Evolutionary conservation across 2,113 vertebrate species (phyloP).

Genomic region (Falcunculus frontatus): DNA sequence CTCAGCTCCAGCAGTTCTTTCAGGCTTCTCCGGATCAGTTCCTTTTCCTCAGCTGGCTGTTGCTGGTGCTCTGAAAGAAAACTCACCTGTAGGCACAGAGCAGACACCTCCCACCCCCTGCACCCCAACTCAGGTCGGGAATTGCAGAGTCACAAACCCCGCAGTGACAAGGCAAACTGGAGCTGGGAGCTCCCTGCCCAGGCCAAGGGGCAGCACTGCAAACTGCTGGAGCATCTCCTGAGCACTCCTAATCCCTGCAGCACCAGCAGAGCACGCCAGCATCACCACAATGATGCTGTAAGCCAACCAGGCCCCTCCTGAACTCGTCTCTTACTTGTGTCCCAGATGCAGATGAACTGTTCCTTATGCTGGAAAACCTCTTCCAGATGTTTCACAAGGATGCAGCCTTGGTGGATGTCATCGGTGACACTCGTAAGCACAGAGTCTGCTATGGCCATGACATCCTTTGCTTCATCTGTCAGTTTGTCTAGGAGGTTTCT

Average conservation of each 20-base stretch:
- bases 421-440: constrained; percentile 37
- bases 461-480: constrained; percentile 63
- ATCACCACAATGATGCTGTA: not conserved
- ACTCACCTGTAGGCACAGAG: not conserved
- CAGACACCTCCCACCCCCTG: not conserved
- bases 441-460: constrained; percentile 70
- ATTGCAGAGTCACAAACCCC: not conserved
- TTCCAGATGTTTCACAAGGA: constrained; percentile 73
- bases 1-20: constrained; percentile 67
- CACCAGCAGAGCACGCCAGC: not conserved
- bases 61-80: constrained; percentile 44
- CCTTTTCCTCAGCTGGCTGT: not conserved
- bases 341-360: constrained; percentile 73
- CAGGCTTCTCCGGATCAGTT: not conserved
- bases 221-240: not conserved
- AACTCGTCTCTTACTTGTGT: constrained; percentile 71
- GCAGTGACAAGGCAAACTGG: not conserved
- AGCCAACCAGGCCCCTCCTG: not conserved
- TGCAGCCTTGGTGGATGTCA: constrained; percentile 52
- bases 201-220: not conserved
- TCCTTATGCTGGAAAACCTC: constrained; percentile 51
- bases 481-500: constrained; percentile 67
- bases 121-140: not conserved
- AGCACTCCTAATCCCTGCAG: not conserved
- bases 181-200: not conserved